Evolutionary conservation across 2,888 invertebrate genomes (phyloP).

Genomic region (Zhuqinia jingwanae): DNA sequence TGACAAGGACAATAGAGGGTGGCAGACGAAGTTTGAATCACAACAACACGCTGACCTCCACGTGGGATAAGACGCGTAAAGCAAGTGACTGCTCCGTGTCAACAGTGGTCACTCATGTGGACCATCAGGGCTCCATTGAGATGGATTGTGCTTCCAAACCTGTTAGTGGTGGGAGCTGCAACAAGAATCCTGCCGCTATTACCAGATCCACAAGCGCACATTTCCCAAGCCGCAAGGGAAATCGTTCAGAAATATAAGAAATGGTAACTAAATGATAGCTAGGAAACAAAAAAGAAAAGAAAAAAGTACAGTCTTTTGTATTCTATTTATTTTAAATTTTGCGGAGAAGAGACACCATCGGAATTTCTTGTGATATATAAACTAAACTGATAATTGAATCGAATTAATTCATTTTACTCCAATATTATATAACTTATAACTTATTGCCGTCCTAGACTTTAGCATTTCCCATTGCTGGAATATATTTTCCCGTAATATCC

Average conservation of each 20-base stretch:
- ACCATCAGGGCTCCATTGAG: constrained; percentile 74
- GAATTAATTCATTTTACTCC: too few species aligned
- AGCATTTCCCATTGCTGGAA: too few species aligned
- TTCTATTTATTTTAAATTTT: too few species aligned
- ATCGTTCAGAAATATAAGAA: not conserved
- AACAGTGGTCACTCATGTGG: constrained; percentile 76
- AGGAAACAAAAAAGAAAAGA: too few species aligned
- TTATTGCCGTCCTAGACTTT: too few species aligned
- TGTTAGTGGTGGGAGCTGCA: not conserved
- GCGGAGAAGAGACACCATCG: too few species aligned
- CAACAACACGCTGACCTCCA: constrained; percentile 75
- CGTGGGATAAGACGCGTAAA: constrained; percentile 78
- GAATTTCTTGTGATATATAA: too few species aligned
- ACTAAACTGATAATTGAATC: too few species aligned
- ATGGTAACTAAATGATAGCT: too few species aligned
- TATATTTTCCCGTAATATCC: too few species aligned
- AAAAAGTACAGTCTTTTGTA: too few species aligned
- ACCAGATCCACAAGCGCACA: not conserved
- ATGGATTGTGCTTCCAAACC: constrained; percentile 67
- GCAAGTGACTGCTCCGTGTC: constrained; percentile 77
- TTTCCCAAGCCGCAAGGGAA: constrained; percentile 58
- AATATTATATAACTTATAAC: too few species aligned
- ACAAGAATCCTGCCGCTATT: not conserved
- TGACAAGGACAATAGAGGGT: constrained; percentile 73
- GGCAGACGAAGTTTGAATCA: constrained; percentile 74